phyloP scores from a whole-genome alignment of 2,113 vertebrate genomes.

The Hippolais icterina region DNA sequence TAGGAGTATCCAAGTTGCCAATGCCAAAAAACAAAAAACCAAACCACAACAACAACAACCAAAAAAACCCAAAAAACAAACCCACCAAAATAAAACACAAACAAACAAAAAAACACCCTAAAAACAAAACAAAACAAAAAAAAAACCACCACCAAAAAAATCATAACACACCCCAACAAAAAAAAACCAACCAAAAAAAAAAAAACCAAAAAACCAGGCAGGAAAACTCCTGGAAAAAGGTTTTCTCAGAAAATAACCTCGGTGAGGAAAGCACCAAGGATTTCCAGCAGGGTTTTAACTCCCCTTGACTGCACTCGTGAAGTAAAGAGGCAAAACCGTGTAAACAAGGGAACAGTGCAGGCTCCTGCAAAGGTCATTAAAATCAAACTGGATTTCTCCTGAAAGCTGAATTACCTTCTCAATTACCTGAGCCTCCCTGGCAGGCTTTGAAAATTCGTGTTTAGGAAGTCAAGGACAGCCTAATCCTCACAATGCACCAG shows the following conservation, averaged over 20 bases:
- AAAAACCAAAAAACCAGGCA: background rate
- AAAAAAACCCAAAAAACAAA: background rate
- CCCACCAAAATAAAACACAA: too few relatives aligned
- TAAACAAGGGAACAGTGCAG: background rate
- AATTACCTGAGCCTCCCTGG: background rate
- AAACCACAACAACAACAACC: too few relatives aligned
- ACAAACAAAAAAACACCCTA: too few relatives aligned
- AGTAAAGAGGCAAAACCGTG: background rate
- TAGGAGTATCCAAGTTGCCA: background rate
- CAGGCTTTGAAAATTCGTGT: background rate
- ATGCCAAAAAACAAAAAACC: background rate
- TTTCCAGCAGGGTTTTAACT: background rate
- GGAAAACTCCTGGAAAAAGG: background rate
- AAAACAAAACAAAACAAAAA: too few relatives aligned
- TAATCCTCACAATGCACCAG: background rate
- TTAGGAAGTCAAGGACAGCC: background rate
- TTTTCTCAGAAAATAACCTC: background rate
- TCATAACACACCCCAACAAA: too few relatives aligned
- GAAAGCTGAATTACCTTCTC: background rate
- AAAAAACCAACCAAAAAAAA: too few relatives aligned
- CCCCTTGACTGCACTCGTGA: background rate
- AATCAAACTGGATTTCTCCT: background rate
- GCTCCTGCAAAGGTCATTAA: background rate
- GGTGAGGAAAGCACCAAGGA: fast-evolving
- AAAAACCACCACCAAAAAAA: too few relatives aligned